Percentiles rank a stretch among this genome's conserved stretches.
phyloP scores from a whole-genome alignment of 2,113 vertebrate genomes.

The Platycercus adscitus region DNA sequence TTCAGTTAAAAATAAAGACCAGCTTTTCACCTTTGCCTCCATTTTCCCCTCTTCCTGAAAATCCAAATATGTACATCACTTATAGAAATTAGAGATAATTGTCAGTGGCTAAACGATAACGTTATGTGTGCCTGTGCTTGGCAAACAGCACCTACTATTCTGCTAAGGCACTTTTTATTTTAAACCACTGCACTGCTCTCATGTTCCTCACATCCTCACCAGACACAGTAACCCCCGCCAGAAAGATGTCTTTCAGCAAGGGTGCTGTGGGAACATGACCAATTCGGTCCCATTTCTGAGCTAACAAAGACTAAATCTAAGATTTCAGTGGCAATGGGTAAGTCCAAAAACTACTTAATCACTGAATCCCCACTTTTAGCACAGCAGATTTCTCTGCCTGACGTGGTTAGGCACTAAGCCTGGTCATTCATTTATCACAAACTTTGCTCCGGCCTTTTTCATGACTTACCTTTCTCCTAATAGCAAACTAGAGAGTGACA shows the following conservation, averaged over 20 bases:
- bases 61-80: not conserved
- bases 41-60: not conserved
- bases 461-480: not conserved
- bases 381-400: slow-evolving; percentile 1
- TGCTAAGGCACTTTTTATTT: slow-evolving; percentile 26
- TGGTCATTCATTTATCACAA: not conserved
- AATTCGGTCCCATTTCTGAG: not conserved
- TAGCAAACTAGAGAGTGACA: not conserved
- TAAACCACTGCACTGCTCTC: not conserved
- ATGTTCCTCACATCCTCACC: slow-evolving; percentile 27
- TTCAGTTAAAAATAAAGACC: not conserved
- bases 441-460: slow-evolving; percentile 1
- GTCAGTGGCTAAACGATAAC: not conserved
- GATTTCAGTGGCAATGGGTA: slow-evolving; percentile 23
- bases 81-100: not conserved
- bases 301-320: not conserved
- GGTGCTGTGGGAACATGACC: slow-evolving; percentile 4
- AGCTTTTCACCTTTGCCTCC: not conserved
- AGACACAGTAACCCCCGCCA: not conserved
- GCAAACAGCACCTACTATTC: not conserved
- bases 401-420: not conserved
- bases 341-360: not conserved
- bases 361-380: slow-evolving; percentile 2
- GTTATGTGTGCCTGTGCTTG: not conserved
- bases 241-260: slow-evolving; percentile 24